phyloP scores from a whole-genome alignment of 2,888 invertebrate genomes.

The Cryptocephalus moraei region DNA sequence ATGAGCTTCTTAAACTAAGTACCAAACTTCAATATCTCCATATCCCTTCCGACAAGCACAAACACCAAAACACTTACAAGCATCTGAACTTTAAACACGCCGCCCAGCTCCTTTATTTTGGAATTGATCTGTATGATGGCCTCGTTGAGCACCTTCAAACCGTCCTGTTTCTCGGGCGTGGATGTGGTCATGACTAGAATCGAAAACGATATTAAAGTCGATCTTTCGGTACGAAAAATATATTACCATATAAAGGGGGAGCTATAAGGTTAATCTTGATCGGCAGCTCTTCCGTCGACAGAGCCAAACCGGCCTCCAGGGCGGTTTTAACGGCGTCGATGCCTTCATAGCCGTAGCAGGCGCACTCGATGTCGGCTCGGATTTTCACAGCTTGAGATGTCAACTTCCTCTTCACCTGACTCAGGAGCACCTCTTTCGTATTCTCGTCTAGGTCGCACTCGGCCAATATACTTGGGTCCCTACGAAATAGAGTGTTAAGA shows the following conservation, averaged over 20 bases:
- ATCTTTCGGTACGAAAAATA: background rate
- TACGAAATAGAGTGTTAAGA: conserved; percentile 31
- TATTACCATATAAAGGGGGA: conserved; percentile 73
- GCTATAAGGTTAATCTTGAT: conserved; percentile 99
- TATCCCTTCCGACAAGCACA: too few species aligned
- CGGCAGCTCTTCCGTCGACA: conserved; percentile 88
- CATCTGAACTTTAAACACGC: conserved; percentile 91
- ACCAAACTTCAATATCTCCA: too few species aligned
- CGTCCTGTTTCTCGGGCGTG: conserved; percentile 92
- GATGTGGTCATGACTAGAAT: conserved; percentile 89
- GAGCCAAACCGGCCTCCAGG: conserved; percentile 75
- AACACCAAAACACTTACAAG: conserved; percentile 38
- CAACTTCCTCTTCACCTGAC: conserved; percentile 90
- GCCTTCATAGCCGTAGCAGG: conserved; percentile 95
- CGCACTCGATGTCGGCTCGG: conserved; percentile 85
- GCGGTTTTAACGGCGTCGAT: conserved; percentile 97
- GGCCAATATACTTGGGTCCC: conserved; percentile 88
- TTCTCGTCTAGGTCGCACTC: conserved; percentile 91
- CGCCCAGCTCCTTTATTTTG: conserved; percentile 73
- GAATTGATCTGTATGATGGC: conserved; percentile 82
- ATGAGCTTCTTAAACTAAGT: too few species aligned
- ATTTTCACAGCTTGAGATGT: conserved; percentile 97
- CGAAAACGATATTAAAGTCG: background rate
- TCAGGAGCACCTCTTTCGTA: conserved; percentile 83
- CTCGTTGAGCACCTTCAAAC: conserved; percentile 77